These are phyloP conservation scores for Odontothrips loti DNA, from an alignment of 2,888 invertebrate genomes.

Conservation along the genomic window DNA sequence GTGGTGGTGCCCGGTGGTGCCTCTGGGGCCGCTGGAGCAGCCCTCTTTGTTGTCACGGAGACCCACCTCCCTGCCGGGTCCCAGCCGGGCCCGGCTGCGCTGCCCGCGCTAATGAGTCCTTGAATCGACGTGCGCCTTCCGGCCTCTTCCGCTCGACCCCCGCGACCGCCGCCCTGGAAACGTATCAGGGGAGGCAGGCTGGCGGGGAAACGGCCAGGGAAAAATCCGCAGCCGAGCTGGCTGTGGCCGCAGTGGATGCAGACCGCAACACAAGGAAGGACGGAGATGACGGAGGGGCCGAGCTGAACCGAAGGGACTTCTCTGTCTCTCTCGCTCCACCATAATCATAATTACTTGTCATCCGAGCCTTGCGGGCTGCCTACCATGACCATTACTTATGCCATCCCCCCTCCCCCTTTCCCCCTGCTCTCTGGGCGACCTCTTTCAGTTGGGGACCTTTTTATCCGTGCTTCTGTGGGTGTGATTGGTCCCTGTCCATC, in stretches of 20 bases:
- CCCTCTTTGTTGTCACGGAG: neutral
- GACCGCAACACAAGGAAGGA: no score
- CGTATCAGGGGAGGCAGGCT: neutral
- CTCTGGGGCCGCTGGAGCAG: neutral
- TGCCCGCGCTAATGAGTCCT: neutral
- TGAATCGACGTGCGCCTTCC: slow-evolving; percentile 3
- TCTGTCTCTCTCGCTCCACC: neutral
- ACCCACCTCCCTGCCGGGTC: neutral
- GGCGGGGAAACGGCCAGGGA: neutral
- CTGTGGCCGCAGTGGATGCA: neutral
- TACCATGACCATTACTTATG: slow-evolving; percentile 17
- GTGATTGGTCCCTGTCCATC: slow-evolving; percentile 28
- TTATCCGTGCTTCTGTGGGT: slow-evolving; percentile 25
- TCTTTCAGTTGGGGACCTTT: slow-evolving; percentile 7
- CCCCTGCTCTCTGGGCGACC: neutral
- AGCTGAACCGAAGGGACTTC: no score
- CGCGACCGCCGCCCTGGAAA: neutral
- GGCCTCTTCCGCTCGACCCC: neutral
- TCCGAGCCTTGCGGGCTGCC: slow-evolving; percentile 2
- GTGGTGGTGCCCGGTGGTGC: neutral
- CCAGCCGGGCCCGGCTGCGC: neutral
- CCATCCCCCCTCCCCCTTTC: neutral
- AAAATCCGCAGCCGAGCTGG: neutral
- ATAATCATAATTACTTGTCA: slow-evolving; percentile 8
- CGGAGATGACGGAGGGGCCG: no score